Percentiles rank a stretch among this genome's conserved stretches.
Conservation (phyloP, 1,140 invertebrate genomes). For the Drosophila nigrodunni region DNA sequence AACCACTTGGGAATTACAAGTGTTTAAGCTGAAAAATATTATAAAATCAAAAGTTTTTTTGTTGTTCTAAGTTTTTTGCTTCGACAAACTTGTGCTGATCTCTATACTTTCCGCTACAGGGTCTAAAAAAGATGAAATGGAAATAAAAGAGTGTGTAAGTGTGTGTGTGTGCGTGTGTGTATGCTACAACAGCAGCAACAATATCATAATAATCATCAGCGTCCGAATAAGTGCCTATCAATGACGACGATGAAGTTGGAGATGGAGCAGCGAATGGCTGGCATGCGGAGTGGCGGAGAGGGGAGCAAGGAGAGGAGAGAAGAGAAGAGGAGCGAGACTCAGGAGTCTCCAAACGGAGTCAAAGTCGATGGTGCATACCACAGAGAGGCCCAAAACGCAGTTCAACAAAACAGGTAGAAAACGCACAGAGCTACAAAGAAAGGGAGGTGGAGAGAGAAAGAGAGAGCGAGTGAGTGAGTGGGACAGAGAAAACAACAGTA, state of each 20-base stretch:
- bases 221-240: slow-evolving; percentile 79
- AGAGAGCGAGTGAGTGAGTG: not conserved
- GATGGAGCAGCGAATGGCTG: slow-evolving; percentile 2
- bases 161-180: not conserved
- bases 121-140: not conserved
- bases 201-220: slow-evolving; percentile 81
- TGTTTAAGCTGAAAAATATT: no score
- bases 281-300: not conserved
- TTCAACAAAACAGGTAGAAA: slow-evolving; percentile 24
- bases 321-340: not conserved
- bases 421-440: not conserved
- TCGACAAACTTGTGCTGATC: not conserved
- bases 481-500: not conserved
- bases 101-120: not conserved
- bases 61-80: no score
- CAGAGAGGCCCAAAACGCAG: slow-evolving; percentile 28
- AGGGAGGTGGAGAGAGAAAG: not conserved
- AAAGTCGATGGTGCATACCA: slow-evolving; percentile 26
- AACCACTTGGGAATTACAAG: no score
- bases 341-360: slow-evolving; percentile 45
- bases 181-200: slow-evolving; percentile 70
- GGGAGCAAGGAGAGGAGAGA: not conserved
- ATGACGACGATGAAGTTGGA: slow-evolving; percentile 65
- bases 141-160: not conserved
- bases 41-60: no score